phyloP scores from a whole-genome alignment of 2,797 vertebrate species.

The Limosa lapponica region DNA sequence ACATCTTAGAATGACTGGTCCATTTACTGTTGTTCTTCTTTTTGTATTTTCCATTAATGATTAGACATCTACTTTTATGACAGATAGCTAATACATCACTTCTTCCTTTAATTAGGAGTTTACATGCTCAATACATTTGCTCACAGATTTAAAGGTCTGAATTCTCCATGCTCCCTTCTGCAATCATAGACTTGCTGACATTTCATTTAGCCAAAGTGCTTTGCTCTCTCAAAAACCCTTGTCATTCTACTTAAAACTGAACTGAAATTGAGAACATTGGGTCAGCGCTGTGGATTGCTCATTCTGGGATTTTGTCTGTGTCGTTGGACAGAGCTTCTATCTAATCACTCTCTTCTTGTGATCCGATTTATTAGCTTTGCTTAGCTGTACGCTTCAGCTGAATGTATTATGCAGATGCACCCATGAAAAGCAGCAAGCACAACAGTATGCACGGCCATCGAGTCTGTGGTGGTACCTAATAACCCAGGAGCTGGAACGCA shows the following conservation, averaged over 20 bases:
- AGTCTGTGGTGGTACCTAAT: neutral
- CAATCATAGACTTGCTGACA: neutral
- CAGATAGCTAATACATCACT: neutral
- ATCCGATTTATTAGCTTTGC: neutral
- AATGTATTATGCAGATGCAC: neutral
- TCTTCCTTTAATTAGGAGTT: neutral
- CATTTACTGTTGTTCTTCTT: neutral
- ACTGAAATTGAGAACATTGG: neutral
- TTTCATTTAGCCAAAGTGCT: neutral
- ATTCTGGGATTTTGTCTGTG: neutral
- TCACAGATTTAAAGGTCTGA: neutral
- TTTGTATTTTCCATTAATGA: neutral
- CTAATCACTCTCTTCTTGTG: neutral
- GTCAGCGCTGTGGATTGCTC: neutral
- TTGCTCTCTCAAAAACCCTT: neutral
- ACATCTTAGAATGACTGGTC: neutral
- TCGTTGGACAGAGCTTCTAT: neutral
- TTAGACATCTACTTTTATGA: neutral
- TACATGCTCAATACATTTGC: neutral
- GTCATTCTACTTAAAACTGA: neutral
- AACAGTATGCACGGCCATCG: neutral
- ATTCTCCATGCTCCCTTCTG: neutral
- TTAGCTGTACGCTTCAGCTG: neutral
- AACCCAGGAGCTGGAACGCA: neutral
- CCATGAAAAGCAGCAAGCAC: neutral